Percentiles rank a stretch among this genome's conserved stretches.
Evolutionary conservation across 2,113 vertebrate genomes (phyloP).

Genomic region (Nycticryphes semicollaris): DNA sequence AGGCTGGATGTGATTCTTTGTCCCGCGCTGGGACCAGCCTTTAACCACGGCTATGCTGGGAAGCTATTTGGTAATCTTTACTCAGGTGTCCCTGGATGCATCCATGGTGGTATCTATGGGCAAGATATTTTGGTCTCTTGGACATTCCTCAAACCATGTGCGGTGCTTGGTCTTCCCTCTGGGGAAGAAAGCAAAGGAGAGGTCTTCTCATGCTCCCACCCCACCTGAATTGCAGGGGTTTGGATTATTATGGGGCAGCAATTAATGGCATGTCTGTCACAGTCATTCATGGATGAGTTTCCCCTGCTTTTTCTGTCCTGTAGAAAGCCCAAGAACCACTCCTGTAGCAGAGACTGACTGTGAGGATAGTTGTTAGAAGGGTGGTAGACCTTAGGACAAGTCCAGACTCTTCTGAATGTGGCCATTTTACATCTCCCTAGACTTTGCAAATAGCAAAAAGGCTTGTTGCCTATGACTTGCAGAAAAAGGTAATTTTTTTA

Average conservation of each 20-base stretch:
- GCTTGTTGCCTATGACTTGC: neutral
- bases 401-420: neutral
- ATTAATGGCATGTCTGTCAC: neutral
- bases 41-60: constrained; percentile 74
- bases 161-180: neutral
- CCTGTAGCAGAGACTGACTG: neutral
- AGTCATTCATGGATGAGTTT: neutral
- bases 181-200: neutral
- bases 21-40: constrained; percentile 83
- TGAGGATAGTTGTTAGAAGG: neutral
- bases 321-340: neutral
- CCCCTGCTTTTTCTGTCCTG: neutral
- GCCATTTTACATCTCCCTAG: neutral
- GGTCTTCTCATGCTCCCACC: neutral
- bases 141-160: neutral
- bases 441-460: neutral
- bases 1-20: constrained; percentile 87
- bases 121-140: neutral
- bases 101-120: neutral
- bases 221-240: neutral
- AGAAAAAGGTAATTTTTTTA: neutral
- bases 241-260: neutral
- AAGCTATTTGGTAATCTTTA: constrained; percentile 65
- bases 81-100: neutral
- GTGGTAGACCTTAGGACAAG: neutral